A percentile compares a stretch with the other conserved stretches of the same genome.
Evolutionary conservation across 2,888 invertebrate species (phyloP).

Genomic region (Morpho achilles): DNA sequence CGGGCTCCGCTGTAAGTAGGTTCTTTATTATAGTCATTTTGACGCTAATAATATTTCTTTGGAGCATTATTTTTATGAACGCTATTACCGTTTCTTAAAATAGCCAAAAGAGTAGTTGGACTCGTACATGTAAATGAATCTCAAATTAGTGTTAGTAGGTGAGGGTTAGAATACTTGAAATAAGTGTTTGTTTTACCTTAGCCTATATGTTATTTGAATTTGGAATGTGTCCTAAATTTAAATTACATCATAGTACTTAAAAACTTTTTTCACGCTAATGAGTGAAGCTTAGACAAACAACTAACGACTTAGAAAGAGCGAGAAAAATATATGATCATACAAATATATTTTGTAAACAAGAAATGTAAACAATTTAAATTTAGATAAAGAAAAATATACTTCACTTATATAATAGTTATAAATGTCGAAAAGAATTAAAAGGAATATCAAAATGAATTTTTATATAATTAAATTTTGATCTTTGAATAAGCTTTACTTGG

Average conservation of each 20-base stretch:
- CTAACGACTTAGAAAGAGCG: no score
- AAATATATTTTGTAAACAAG: no score
- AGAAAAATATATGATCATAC: no score
- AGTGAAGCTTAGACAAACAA: no score
- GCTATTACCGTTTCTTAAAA: slow-evolving; percentile 52
- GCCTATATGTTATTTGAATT: slow-evolving; percentile 46
- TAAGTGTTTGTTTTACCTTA: slow-evolving; percentile 59
- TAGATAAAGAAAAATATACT: no score
- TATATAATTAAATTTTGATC: no score
- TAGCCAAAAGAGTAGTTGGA: slow-evolving; percentile 50
- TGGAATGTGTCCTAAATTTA: slow-evolving; percentile 22
- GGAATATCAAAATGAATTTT: no score
- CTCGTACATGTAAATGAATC: slow-evolving; percentile 43
- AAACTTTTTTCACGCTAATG: no score
- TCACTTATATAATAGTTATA: no score
- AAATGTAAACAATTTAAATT: no score
- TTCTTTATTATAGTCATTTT: slow-evolving; percentile 37
- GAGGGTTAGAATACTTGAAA: slow-evolving; percentile 64
- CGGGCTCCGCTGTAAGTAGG: slow-evolving; percentile 45
- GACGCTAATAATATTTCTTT: slow-evolving; percentile 42
- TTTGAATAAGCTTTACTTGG: no score
- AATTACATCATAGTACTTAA: slow-evolving; percentile 22
- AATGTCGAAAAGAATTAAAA: no score
- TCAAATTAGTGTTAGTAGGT: slow-evolving; percentile 67
- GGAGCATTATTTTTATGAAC: slow-evolving; percentile 31